A percentile compares a stretch with the other conserved stretches of the same genome.
phyloP scores from a whole-genome alignment of 2,113 vertebrate genomes.

The Daboia siamensis region DNA sequence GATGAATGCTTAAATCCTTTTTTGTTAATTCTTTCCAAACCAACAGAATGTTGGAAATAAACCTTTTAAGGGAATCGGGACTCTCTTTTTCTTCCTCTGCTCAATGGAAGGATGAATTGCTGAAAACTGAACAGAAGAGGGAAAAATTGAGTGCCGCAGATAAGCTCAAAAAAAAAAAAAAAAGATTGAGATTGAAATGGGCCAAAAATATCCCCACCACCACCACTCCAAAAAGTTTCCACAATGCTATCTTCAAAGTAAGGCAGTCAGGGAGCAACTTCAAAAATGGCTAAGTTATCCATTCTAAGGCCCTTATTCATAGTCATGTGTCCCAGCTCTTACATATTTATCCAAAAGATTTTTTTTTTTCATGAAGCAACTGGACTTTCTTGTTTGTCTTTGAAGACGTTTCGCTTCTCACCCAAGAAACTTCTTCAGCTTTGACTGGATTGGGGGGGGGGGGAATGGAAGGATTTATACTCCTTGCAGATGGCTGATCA shows the following conservation, averaged over 20 bases:
- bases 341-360: not conserved
- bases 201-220: not conserved
- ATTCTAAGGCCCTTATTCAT: not conserved
- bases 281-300: not conserved
- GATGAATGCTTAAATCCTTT: constrained; percentile 26
- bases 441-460: too few species aligned
- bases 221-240: not conserved
- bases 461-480: too few species aligned
- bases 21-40: constrained; percentile 20
- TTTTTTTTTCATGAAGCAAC: too few species aligned
- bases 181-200: not conserved
- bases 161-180: not conserved
- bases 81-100: not conserved
- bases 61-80: not conserved
- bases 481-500: too few species aligned
- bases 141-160: not conserved
- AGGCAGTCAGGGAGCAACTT: not conserved
- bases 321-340: not conserved
- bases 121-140: not conserved
- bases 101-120: not conserved
- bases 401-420: too few species aligned
- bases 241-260: not conserved
- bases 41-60: not conserved
- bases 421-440: too few species aligned
- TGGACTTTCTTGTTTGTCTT: too few species aligned